Percentiles rank a stretch among this genome's conserved stretches.
Evolutionary conservation across 2,888 invertebrate species (phyloP).

Genomic region (Eumacrocentrus americanus): DNA sequence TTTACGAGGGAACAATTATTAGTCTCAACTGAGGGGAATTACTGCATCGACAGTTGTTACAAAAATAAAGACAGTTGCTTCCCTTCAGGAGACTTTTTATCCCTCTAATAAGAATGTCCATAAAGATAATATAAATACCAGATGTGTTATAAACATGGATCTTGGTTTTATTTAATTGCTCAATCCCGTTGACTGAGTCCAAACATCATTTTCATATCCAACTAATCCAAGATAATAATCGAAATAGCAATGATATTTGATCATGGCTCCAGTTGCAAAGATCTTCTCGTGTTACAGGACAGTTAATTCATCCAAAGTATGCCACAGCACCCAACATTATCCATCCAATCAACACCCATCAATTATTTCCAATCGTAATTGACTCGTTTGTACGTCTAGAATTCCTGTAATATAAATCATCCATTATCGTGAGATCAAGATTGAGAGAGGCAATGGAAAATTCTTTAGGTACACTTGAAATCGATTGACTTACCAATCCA

Average conservation of each 20-base stretch:
- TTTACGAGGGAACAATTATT: neutral
- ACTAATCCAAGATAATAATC: no score
- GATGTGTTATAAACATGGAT: neutral
- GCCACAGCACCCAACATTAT: neutral
- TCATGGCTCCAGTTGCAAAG: no score
- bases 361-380: conserved; percentile 3
- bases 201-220: no score
- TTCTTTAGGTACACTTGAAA: neutral
- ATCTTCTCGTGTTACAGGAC: neutral
- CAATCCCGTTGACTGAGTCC: no score
- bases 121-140: conserved; percentile 2
- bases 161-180: no score
- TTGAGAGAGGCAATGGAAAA: neutral
- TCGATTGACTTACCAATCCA: conserved; percentile 12
- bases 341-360: neutral
- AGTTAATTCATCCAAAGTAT: neutral
- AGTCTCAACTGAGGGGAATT: neutral
- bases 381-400: neutral
- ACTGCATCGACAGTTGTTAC: neutral
- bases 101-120: neutral
- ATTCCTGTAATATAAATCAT: neutral
- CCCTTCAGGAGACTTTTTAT: neutral
- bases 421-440: neutral
- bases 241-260: no score
- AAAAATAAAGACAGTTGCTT: neutral